These are phyloP conservation scores for Psittacus erithacus DNA, from an alignment of 2,113 vertebrate genomes.

Conservation along the genomic window DNA sequence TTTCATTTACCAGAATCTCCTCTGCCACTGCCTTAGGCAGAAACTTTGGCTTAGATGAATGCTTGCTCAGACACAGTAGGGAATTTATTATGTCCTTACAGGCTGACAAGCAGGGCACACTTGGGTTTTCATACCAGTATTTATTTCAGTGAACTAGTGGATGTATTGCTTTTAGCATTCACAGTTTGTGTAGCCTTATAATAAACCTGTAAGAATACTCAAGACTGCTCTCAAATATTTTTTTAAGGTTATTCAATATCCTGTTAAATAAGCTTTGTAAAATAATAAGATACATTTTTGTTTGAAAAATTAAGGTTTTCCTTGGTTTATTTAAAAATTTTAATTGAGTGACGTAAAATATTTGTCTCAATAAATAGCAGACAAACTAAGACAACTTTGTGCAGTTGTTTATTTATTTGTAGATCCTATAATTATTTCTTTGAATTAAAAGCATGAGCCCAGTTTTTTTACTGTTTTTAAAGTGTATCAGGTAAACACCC, in stretches of 20 bases:
- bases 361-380: neutral
- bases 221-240: neutral
- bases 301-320: neutral
- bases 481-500: accelerated
- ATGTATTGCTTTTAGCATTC: neutral
- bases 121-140: neutral
- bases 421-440: neutral
- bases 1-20: neutral
- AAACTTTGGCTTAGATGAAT: neutral
- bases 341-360: neutral
- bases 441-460: neutral
- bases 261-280: neutral
- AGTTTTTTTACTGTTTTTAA: neutral
- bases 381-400: neutral
- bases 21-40: neutral
- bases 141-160: neutral
- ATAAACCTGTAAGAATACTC: neutral
- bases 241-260: neutral
- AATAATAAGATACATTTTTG: neutral
- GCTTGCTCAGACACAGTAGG: neutral
- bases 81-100: neutral
- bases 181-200: neutral
- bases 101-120: neutral
- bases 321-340: neutral
- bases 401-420: neutral